Base-by-base conservation (phyloP, 2,888 invertebrate species). In the Blomia tropicalis region DNA sequence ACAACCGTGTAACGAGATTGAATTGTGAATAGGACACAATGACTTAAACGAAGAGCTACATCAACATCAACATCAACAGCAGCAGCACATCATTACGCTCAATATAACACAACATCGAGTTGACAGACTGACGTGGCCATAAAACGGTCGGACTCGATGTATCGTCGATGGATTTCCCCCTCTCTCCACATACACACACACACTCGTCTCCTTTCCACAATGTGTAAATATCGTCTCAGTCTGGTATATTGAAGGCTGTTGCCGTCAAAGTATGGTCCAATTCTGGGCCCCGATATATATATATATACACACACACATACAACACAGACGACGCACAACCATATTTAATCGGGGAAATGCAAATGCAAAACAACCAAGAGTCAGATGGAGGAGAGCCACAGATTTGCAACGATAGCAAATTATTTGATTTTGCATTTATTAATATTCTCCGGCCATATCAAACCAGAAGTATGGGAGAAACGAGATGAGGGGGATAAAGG, bases 91-190 rank as follows among this genome's bases (percentile, higher is more conserved):
- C 51, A 47, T 47, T 47, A 47, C 51, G 51, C 51, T 47, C 51
- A 47, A 47, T 47, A 47, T 47, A 47, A 47, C 51, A 47, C 51
- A 47, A 47, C 51, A 47, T 47, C n/a, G 51, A 47, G 51, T 47
- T 47, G 51, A 47, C 51, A 47, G 51, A 47, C 51, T 47, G 51
- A 27, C 51, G n/a, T n/a, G 51, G 51, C 51, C 7, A 47, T 47
- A 47, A 47, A n/a, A n/a, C n/a, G n/a, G n/a, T n/a, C n/a, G n/a
- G n/a, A n/a, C n/a, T n/a, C n/a, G n/a, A n/a, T n/a, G n/a, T n/a
- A n/a, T n/a, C n/a, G n/a, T n/a, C n/a, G n/a, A n/a, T n/a, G n/a
- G n/a, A n/a, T n/a, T n/a, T n/a, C n/a, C n/a, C n/a, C n/a, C n/a
- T n/a, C n/a, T n/a, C n/a, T n/a, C n/a, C n/a, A n/a, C n/a, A n/a